Base-by-base conservation (phyloP, 1,140 invertebrate genomes). In the Tetraneura akinire region DNA sequence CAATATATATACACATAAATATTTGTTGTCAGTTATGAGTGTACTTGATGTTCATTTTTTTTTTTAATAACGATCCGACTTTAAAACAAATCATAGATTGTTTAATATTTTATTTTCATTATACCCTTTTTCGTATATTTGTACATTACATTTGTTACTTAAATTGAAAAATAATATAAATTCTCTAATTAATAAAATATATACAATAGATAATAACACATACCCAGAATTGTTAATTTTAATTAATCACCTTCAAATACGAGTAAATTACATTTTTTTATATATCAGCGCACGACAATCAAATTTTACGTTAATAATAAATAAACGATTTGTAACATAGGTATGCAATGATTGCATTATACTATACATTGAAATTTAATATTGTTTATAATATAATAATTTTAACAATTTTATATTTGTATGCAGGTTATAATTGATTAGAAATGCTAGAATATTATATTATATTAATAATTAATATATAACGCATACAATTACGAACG, bases 221-320 rank as follows among this genome's bases (percentile, higher is more conserved):
- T 66, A 42, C 13, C 18, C 16, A 49, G 18, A n/a, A 42, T 66
- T 64, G n/a, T n/a, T 64, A 37, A n/a, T 37, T n/a, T 64, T 37
- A 37, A 37, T 21, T 21, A 66, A 37, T 66, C 62, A 42, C 62
- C 62, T 66, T 66, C 62, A 42, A 42, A 66, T 21, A n/a, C n/a
- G n/a, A n/a, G n/a, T n/a, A 66, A 66, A 66, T 21, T n/a, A 11
- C 11, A 42, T 66, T 42, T 66, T 29, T 64, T 42, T 42, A n/a
- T 37, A 42, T n/a, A 66, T 37, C 62, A 42, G 18, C 0, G 32
- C 62, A n/a, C 42, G 62, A 66, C n/a, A 42, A 66, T 66, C 32
- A n/a, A 42, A 66, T 66, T 66, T 23, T 32, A 18, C 32, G 16
- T 10, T 42, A 14, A 37, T 37, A n/a, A 66, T 14, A 37, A 42